Conservation (phyloP, 2,113 vertebrate genomes). For the Cynocephalus volans region DNA sequence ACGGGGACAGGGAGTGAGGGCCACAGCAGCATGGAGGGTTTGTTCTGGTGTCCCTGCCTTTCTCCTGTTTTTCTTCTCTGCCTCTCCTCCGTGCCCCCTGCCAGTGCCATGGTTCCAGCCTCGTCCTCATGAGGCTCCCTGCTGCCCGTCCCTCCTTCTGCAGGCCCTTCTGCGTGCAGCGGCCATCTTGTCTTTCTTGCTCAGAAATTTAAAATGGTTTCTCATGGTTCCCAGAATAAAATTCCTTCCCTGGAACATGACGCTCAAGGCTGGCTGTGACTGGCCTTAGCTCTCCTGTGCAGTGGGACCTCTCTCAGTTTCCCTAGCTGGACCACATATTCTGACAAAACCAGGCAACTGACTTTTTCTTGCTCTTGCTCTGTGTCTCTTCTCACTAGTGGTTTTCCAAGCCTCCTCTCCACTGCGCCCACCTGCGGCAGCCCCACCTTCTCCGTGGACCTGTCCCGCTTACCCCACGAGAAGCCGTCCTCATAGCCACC, state of each 20-base stretch:
- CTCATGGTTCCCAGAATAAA: slow-evolving; percentile 57
- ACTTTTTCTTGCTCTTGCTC: slow-evolving; percentile 17
- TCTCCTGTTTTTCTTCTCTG: background rate
- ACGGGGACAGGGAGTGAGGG: background rate
- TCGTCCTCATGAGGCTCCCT: slow-evolving; percentile 63
- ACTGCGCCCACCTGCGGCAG: slow-evolving; percentile 67
- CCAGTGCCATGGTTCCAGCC: slow-evolving; percentile 47
- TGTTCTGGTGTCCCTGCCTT: slow-evolving; percentile 4
- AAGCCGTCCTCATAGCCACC: background rate
- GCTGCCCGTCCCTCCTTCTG: slow-evolving; percentile 64
- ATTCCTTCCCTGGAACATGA: background rate
- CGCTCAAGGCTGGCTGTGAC: background rate
- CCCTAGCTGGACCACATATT: background rate
- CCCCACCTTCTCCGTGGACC: background rate
- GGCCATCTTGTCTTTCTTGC: slow-evolving; percentile 81
- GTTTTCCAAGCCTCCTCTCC: background rate
- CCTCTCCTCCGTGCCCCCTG: background rate
- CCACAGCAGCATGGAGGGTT: background rate
- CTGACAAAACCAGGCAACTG: slow-evolving; percentile 12
- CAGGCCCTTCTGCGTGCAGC: slow-evolving; percentile 75
- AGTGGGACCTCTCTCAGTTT: background rate
- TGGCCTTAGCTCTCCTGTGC: background rate
- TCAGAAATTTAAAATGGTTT: slow-evolving; percentile 80
- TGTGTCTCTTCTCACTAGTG: background rate
- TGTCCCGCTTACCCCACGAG: background rate